phyloP scores from a whole-genome alignment of 2,888 invertebrate species.

The Harpalus rubripes region DNA sequence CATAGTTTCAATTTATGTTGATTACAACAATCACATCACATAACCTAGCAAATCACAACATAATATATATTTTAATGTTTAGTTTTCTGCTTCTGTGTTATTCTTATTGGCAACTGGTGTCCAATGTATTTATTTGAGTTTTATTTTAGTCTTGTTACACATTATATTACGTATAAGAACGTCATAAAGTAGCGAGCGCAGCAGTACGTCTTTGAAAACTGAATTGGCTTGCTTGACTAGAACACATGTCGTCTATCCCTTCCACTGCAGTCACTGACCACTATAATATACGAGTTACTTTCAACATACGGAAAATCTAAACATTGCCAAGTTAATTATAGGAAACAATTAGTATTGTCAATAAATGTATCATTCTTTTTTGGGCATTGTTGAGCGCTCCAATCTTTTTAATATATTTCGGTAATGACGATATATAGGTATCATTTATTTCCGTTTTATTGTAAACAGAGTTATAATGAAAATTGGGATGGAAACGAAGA shows the following conservation, averaged over 20 bases:
- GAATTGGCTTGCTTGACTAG: background rate
- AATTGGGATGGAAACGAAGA: too few species aligned
- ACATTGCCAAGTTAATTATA: slow-evolving; percentile 51
- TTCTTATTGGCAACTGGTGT: slow-evolving; percentile 2
- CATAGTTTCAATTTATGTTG: background rate
- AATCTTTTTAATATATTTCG: too few species aligned
- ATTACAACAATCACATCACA: slow-evolving; percentile 35
- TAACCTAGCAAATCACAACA: background rate
- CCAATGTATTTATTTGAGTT: background rate
- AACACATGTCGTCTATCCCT: slow-evolving; percentile 47
- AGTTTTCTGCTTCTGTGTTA: background rate
- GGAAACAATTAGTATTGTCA: background rate
- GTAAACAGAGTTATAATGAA: too few species aligned
- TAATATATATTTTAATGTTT: background rate
- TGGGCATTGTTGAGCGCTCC: too few species aligned
- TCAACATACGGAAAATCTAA: slow-evolving; percentile 53
- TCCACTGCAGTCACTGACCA: slow-evolving; percentile 61
- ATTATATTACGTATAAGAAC: background rate
- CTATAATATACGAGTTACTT: slow-evolving; percentile 41
- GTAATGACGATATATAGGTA: too few species aligned
- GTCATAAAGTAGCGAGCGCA: background rate
- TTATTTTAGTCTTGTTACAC: background rate
- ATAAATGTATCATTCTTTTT: background rate
- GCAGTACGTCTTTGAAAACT: background rate
- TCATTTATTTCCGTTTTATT: too few species aligned